A percentile compares a stretch with the other conserved stretches of the same genome.
phyloP scores from a whole-genome alignment of 2,797 vertebrate species.

The Atherinosoma microstoma region DNA sequence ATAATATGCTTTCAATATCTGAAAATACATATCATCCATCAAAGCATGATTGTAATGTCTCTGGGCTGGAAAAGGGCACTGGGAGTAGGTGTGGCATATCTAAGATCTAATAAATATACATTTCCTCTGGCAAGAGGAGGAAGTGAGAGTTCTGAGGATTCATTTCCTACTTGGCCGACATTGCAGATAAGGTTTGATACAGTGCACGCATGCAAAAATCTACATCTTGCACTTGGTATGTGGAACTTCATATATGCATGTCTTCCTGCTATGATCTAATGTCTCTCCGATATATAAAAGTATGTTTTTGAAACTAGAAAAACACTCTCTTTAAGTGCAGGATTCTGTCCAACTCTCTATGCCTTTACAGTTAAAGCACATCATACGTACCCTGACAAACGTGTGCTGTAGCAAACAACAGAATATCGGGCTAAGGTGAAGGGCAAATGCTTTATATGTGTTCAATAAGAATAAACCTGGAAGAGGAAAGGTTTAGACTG shows the following conservation, averaged over 20 bases:
- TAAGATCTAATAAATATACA: constrained; percentile 81
- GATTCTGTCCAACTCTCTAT: background rate
- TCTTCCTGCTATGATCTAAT: background rate
- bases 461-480: background rate
- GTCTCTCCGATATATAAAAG: background rate
- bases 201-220: constrained; percentile 58
- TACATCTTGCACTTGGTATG: constrained; percentile 43
- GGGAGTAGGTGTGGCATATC: constrained; percentile 77
- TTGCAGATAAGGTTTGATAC: constrained; percentile 72
- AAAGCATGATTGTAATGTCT: constrained; percentile 72
- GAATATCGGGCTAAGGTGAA: background rate
- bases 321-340: background rate
- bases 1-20: constrained; percentile 78
- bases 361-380: background rate
- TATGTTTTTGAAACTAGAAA: constrained; percentile 4
- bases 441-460: background rate
- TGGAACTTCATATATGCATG: constrained; percentile 36
- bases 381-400: background rate
- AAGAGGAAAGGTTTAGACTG: background rate
- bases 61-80: constrained; percentile 74
- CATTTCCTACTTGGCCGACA: constrained; percentile 69
- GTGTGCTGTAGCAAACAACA: background rate
- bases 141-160: constrained; percentile 69
- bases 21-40: constrained; percentile 81
- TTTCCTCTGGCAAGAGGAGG: constrained; percentile 73